Percentiles rank a stretch among this genome's conserved stretches.
Conservation (phyloP, 2,797 vertebrate genomes). For the Myiotriccus ornatus region DNA sequence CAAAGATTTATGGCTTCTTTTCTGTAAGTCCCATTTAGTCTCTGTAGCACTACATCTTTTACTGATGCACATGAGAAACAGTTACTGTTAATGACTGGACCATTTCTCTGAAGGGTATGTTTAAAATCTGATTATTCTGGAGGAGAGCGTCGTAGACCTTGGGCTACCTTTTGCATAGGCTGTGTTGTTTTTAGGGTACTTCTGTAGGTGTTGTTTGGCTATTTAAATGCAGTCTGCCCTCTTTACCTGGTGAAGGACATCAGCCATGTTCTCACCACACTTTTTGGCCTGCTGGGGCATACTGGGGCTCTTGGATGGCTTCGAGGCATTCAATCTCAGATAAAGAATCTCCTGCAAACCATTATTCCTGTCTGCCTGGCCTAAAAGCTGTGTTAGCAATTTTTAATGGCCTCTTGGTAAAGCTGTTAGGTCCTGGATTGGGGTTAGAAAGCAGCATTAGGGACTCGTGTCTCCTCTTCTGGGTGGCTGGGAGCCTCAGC, state of each 20-base stretch:
- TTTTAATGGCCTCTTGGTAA: not conserved
- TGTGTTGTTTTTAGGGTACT: not conserved
- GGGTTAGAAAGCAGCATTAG: not conserved
- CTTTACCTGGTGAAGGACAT: not conserved
- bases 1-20: conserved; percentile 61
- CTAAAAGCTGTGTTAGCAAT: not conserved
- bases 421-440: not conserved
- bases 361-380: not conserved
- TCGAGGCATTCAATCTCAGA: not conserved
- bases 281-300: not conserved
- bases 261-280: not conserved
- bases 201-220: conserved; percentile 13
- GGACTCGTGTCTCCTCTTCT: rapidly evolving
- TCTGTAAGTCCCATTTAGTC: conserved; percentile 16
- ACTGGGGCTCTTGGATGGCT: not conserved
- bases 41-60: conserved; percentile 49
- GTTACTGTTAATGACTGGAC: conserved; percentile 29
- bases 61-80: conserved; percentile 41
- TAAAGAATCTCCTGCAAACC: not conserved
- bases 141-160: not conserved
- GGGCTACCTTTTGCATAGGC: not conserved
- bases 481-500: not conserved
- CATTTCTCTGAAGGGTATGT: conserved; percentile 33
- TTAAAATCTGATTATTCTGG: conserved; percentile 45
- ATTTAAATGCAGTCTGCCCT: not conserved